Percentiles rank a stretch among this genome's conserved stretches.
phyloP scores from a whole-genome alignment of 2,888 invertebrate species.

The Drosophila formosana region DNA sequence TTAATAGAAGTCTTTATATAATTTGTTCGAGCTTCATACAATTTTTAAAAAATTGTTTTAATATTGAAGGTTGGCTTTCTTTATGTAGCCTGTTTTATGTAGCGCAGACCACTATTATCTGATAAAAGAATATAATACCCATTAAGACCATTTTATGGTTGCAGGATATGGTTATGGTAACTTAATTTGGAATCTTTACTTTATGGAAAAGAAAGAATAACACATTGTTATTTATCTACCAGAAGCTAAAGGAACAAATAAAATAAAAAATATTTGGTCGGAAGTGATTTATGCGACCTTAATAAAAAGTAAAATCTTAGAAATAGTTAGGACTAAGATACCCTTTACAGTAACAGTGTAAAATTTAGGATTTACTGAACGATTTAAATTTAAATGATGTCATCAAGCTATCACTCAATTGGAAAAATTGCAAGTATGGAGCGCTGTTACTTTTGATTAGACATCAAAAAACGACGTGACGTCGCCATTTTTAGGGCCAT shows the following conservation, averaged over 20 bases:
- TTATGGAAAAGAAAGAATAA: constrained; percentile 2
- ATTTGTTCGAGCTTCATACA: no score
- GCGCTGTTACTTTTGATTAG: constrained; percentile 4
- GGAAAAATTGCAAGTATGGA: background rate
- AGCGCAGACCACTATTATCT: background rate
- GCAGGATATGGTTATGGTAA: constrained; percentile 23
- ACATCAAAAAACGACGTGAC: constrained; percentile 11
- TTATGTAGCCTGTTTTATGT: no score
- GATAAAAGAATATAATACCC: background rate
- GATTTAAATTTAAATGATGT: constrained; percentile 6
- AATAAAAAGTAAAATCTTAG: constrained; percentile 9
- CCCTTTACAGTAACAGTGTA: background rate
- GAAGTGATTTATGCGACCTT: constrained; percentile 30
- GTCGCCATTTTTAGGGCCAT: background rate
- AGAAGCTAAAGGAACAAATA: constrained; percentile 12
- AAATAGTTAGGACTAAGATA: background rate
- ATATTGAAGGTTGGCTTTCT: no score
- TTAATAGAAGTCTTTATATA: no score
- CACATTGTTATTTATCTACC: constrained; percentile 28
- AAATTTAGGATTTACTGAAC: background rate
- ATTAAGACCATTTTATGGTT: background rate
- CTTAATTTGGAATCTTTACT: constrained; percentile 17
- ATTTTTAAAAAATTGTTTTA: no score
- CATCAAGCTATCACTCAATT: constrained; percentile 15
- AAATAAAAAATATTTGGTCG: constrained; percentile 22